These are phyloP conservation scores for Myocastor coypus DNA, from an alignment of 2,113 vertebrate species.

Conservation along the genomic window DNA sequence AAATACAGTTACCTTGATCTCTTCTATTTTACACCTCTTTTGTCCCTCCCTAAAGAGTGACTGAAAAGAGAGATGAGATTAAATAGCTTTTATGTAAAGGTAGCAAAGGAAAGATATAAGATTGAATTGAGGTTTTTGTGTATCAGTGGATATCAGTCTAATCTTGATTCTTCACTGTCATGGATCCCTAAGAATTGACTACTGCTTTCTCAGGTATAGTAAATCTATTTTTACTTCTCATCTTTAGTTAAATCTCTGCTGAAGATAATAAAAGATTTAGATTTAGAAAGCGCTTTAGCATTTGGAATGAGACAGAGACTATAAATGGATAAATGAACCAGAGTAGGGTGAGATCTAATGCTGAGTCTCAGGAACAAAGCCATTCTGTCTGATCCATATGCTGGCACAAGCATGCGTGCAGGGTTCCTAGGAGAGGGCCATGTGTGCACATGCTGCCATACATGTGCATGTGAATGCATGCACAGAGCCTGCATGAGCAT, in stretches of 20 bases:
- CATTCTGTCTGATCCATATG: not conserved
- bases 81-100: constrained; percentile 4
- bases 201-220: constrained; percentile 21
- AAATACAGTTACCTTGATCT: not conserved
- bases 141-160: not conserved
- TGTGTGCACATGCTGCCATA: not conserved
- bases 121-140: not conserved
- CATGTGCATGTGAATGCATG: fast-evolving
- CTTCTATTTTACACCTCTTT: not conserved
- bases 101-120: not conserved
- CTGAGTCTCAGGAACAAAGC: constrained; percentile 12
- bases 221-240: constrained; percentile 76
- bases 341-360: constrained; percentile 56
- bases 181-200: constrained; percentile 5
- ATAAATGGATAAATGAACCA: constrained; percentile 76
- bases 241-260: constrained; percentile 70
- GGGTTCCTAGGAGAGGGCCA: not conserved
- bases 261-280: constrained; percentile 85
- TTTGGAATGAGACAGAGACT: constrained; percentile 73
- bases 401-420: not conserved
- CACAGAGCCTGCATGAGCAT: not conserved
- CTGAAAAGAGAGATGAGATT: not conserved
- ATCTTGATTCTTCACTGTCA: not conserved
- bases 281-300: constrained; percentile 77
- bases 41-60: not conserved